phyloP scores from a whole-genome alignment of 1,140 invertebrate species.

The Harpegnathos saltator region DNA sequence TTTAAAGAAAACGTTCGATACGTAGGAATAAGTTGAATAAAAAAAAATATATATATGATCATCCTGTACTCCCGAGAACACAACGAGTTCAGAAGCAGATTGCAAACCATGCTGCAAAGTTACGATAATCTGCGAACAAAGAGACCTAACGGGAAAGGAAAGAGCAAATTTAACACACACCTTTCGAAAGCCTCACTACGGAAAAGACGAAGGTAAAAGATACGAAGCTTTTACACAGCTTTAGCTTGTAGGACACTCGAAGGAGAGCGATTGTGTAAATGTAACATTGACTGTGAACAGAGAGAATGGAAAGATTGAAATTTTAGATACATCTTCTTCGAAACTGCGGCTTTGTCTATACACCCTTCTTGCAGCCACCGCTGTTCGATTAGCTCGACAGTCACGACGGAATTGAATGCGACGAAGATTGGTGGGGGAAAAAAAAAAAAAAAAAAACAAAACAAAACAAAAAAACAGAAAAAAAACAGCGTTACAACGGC shows the following conservation, averaged over 20 bases:
- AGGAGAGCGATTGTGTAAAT: background rate
- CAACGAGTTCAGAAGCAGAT: too few relatives aligned
- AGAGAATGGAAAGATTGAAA: slow-evolving; percentile 5
- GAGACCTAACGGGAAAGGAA: too few relatives aligned
- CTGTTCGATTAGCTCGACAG: slow-evolving; percentile 23
- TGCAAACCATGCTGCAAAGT: too few relatives aligned
- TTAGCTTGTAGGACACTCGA: background rate
- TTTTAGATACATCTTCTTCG: slow-evolving; percentile 11
- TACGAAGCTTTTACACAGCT: background rate
- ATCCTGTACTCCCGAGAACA: too few relatives aligned
- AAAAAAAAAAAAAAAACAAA: too few relatives aligned
- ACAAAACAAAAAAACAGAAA: too few relatives aligned
- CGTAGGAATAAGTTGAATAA: too few relatives aligned
- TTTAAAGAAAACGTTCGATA: too few relatives aligned
- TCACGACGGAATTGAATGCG: background rate
- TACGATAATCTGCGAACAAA: too few relatives aligned
- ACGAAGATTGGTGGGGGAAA: background rate
- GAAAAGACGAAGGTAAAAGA: background rate
- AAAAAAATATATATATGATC: too few relatives aligned
- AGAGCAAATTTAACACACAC: too few relatives aligned
- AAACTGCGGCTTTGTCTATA: background rate
- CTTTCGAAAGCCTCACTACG: too few relatives aligned
- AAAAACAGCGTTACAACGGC: background rate
- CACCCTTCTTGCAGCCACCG: background rate
- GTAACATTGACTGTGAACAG: background rate